Base-by-base conservation (phyloP, 2,888 invertebrate genomes). In the Apoda limacodes region DNA sequence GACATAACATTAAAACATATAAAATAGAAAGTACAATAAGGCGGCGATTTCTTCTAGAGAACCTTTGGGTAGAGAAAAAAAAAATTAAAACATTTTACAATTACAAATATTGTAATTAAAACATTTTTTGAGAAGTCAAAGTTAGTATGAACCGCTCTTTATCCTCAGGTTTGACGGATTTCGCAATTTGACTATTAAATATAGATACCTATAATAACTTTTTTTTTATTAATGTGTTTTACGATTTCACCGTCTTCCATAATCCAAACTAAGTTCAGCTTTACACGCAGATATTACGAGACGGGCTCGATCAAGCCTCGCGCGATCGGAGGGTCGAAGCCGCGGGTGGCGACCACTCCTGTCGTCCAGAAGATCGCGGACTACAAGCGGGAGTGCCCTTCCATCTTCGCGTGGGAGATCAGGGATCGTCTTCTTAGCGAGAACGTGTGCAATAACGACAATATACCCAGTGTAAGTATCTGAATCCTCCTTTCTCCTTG, bases 371-470 rank as follows among this genome's bases (percentile, higher is more conserved):
- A 95, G 82, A 96, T 98, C 52, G 95, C 97, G 32, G 92, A 94
- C 66, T 98, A 95, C 86, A 98, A 98, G 81, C 83, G 96, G 30
- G 97, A 98, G 70, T 97, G 97, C 71, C 97, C 97, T 19, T 95
- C 95, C 51, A 98, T 98, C 74, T 98, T 98, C 82, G 97, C 98
- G 27, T 98, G 98, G 98, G 98, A 98, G 83, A 98, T 98, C 64
- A 83, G 97, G 30, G 98, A 98, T 62, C 88, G 96, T 60, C 86
- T 98, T 51, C 85, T 98, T 33, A 90, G 92, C 36, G 98, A 98
- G 64, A 93, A 92, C 52, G 92, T 95, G 52, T 98, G 98, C 86
- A 95, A 93, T 78, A 94, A 93, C 78, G 98, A 98, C 81, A 98
- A 96, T 75, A 96, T 97, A 60, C 97, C 97, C 49, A 95, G 95